A percentile compares a stretch with the other conserved stretches of the same genome.
phyloP scores from a whole-genome alignment of 2,113 vertebrate genomes.

The Myotis yumanensis region DNA sequence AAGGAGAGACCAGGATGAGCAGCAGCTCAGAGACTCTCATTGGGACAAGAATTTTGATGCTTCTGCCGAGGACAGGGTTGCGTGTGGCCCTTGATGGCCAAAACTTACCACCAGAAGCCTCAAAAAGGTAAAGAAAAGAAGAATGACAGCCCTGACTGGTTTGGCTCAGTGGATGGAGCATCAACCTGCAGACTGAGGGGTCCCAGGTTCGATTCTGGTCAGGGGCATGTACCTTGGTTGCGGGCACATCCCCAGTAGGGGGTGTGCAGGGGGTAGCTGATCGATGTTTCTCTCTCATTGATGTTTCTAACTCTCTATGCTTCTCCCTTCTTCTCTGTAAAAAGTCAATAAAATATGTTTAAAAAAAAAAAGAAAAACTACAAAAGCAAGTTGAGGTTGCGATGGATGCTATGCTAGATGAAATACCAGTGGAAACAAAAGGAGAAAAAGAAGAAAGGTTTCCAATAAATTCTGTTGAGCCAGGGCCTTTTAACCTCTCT shows the following conservation, averaged over 20 bases:
- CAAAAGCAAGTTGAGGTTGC: background rate
- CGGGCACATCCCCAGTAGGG: no score
- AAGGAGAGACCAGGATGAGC: background rate
- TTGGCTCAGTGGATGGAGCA: no score
- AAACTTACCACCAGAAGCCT: background rate
- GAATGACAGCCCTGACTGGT: background rate
- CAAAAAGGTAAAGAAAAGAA: conserved; percentile 33
- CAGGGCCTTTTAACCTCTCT: background rate
- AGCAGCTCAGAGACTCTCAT: background rate
- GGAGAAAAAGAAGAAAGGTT: conserved; percentile 78
- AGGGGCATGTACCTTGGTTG: no score
- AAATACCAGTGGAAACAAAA: background rate
- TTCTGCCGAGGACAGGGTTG: background rate
- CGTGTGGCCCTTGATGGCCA: background rate
- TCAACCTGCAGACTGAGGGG: no score
- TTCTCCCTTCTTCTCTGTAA: no score
- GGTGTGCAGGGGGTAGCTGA: no score
- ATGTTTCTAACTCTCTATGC: no score
- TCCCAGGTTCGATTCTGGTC: no score
- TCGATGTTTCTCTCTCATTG: no score
- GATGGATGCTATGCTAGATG: accelerated
- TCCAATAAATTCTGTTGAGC: background rate
- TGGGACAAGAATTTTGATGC: background rate
- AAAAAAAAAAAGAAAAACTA: background rate
- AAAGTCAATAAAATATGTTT: no score